A percentile compares a stretch with the other conserved stretches of the same genome.
These are phyloP conservation scores for Cyrtodaria siliqua DNA, from an alignment of 2,888 invertebrate genomes.

Conservation along the genomic window DNA sequence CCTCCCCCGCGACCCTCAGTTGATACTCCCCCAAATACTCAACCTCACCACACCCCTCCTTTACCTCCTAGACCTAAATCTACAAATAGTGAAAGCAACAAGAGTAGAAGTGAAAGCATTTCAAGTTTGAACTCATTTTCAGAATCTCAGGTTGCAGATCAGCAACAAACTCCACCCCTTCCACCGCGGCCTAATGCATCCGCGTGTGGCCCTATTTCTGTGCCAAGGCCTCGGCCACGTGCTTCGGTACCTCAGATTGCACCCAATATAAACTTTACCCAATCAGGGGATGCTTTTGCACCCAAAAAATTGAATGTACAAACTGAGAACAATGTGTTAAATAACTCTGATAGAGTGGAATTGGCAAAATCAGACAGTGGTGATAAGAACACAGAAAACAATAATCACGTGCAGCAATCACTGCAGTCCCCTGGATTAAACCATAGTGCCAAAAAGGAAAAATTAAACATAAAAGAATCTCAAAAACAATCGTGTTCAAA, in stretches of 20 bases:
- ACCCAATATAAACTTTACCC: too few relatives aligned
- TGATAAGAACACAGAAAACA: too few relatives aligned
- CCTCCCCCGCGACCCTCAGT: conserved; percentile 62
- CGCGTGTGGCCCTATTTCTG: conserved; percentile 23
- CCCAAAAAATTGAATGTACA: too few relatives aligned
- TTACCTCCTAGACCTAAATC: conserved; percentile 62
- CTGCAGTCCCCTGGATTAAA: background rate
- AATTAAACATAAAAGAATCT: background rate
- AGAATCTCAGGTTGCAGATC: conserved; percentile 32
- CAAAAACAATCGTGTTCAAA: too few relatives aligned
- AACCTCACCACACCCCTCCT: conserved; percentile 43
- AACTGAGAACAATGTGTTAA: too few relatives aligned
- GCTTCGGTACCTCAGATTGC: background rate
- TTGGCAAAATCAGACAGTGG: too few relatives aligned
- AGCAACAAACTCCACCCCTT: conserved; percentile 27
- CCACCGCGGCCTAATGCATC: conserved; percentile 44
- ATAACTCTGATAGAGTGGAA: too few relatives aligned
- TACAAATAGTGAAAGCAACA: conserved; percentile 34
- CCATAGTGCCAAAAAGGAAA: conserved; percentile 1
- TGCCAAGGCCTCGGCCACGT: conserved; percentile 64
- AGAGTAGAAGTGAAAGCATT: conserved; percentile 30
- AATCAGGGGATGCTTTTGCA: too few relatives aligned
- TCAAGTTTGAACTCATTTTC: conserved; percentile 27
- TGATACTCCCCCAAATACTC: too few relatives aligned
- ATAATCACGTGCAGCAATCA: too few relatives aligned